These are phyloP conservation scores for Isaurus tuberculatus DNA, from an alignment of 92 coral and sea anemone species.

Conservation along the genomic window DNA sequence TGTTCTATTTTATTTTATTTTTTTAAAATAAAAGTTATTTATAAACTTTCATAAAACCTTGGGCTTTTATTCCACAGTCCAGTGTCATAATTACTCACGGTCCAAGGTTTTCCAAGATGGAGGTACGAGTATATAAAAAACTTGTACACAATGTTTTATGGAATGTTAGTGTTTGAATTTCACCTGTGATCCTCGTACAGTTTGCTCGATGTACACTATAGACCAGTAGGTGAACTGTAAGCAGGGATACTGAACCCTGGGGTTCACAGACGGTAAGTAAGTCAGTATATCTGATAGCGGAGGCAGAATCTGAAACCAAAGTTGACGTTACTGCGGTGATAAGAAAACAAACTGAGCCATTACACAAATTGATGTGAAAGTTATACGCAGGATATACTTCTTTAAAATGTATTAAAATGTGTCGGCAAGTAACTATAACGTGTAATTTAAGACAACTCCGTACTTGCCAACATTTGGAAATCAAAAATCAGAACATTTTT, in stretches of 20 bases:
- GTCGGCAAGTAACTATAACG: too few species aligned
- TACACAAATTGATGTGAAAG: neutral
- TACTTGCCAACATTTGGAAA: too few species aligned
- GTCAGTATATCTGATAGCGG: constrained; percentile 90
- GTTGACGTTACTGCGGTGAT: neutral
- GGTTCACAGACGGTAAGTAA: constrained; percentile 84
- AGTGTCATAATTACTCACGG: too few species aligned
- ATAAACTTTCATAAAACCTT: too few species aligned
- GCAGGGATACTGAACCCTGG: constrained; percentile 87
- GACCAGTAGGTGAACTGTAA: constrained; percentile 95
- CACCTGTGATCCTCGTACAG: constrained; percentile 94
- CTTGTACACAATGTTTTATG: neutral
- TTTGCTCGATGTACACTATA: constrained; percentile 89
- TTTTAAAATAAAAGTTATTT: too few species aligned
- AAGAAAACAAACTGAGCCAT: neutral
- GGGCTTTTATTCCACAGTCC: too few species aligned
- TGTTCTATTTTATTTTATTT: too few species aligned
- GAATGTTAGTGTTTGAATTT: neutral
- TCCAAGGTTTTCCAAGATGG: too few species aligned
- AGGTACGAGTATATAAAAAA: too few species aligned
- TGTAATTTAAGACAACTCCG: too few species aligned
- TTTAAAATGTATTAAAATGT: too few species aligned
- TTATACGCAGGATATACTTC: neutral
- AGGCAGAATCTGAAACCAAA: constrained; percentile 82
- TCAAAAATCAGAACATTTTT: too few species aligned